Evolutionary conservation across 2,113 vertebrate genomes (phyloP), one percentile per base, ranked within the genome.

Genomic region (Percina caprodes): DNA sequence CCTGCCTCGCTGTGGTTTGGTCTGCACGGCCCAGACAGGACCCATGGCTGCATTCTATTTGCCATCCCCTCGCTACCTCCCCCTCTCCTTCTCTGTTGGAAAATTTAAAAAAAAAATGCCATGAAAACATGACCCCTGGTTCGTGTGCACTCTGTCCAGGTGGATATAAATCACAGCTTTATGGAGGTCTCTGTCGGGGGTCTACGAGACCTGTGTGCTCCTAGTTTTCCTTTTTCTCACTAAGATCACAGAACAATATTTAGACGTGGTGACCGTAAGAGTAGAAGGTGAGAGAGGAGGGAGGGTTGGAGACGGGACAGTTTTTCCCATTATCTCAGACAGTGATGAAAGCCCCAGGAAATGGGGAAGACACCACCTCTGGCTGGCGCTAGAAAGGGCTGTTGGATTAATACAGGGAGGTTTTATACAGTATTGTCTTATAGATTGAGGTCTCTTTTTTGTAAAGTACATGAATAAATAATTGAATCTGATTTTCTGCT

Each of bases 181-280:
- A 93, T 87, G 91, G 87, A 83, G 88, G 90, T 83, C 85, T 84
- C 85, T 69, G 86, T 87, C 26, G 0, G 84, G 79, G 79, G 74
- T 90, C 92, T 91, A 74, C 85, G 82, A 89, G 88, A 88, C 88
- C 91, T 73, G 77, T 62, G 56, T 1, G 30, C 89, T 92, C 90
- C 82, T 66, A 67, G 82, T 92, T 94, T 93, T 86, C 66, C 5
- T 87, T 87, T 84, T 94, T 93, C 92, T 92, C 92, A 80, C 82
- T 71, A 91, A 61, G 90, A 94, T 93, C 93, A 90, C 94, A 95
- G 92, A 94, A 83, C 91, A 96, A 95, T 93, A 94, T 95, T 96
- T 95, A 94, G 91, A 93, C 59, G 63, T 85, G 88, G 86, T 86
- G 79, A 84, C 71, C 66, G 59, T 87, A 79, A 79, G 83, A 23